phyloP scores from a whole-genome alignment of 2,888 invertebrate species.

The Patella depressa region DNA sequence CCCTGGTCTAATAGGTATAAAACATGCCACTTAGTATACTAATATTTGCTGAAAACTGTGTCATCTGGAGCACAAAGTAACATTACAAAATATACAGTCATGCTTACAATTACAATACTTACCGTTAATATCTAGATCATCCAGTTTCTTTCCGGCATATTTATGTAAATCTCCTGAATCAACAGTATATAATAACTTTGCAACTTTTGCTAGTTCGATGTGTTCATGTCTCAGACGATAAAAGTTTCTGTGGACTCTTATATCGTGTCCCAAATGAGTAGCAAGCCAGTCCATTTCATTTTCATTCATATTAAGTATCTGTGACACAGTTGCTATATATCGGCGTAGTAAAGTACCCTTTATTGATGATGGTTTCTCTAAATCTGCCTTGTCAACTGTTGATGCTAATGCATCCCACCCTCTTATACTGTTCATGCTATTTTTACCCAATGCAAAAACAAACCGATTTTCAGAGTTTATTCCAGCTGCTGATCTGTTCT shows the following conservation, averaged over 20 bases:
- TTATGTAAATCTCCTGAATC: slow-evolving; percentile 14
- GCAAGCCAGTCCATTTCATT: slow-evolving; percentile 22
- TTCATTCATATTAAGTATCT: slow-evolving; percentile 21
- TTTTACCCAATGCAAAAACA: slow-evolving; percentile 1
- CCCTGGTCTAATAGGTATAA: no score
- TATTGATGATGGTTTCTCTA: no score
- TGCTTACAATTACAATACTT: no score
- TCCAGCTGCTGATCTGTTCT: not conserved
- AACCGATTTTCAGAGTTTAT: slow-evolving; percentile 8
- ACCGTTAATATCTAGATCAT: slow-evolving; percentile 9
- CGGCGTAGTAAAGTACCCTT: not conserved
- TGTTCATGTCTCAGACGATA: slow-evolving; percentile 17
- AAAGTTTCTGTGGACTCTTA: slow-evolving; percentile 21
- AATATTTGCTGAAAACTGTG: no score
- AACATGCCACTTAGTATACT: no score
- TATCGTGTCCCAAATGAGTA: slow-evolving; percentile 18
- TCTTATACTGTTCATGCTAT: slow-evolving; percentile 7
- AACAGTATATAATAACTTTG: slow-evolving; percentile 14
- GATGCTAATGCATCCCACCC: not conserved
- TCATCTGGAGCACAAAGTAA: no score
- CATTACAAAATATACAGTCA: no score
- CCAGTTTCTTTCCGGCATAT: slow-evolving; percentile 18
- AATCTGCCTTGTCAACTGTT: not conserved
- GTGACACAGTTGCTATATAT: slow-evolving; percentile 11
- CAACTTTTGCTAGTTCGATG: slow-evolving; percentile 23